phyloP scores from a whole-genome alignment of 2,113 vertebrate species.

The Ceyx cyanopectus region DNA sequence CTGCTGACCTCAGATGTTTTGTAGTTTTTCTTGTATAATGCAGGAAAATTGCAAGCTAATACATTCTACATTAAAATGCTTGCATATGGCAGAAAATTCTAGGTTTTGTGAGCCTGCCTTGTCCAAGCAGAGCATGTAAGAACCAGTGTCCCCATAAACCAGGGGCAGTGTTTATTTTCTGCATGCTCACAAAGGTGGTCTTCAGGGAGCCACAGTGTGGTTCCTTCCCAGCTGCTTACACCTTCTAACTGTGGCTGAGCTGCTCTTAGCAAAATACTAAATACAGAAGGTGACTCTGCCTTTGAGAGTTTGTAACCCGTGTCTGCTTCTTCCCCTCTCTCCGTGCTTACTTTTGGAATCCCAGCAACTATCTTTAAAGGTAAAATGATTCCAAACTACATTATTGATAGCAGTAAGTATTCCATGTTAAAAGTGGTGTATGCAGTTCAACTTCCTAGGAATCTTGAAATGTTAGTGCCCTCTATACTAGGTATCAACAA shows the following conservation, averaged over 20 bases:
- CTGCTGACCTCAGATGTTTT: constrained; percentile 2
- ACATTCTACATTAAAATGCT: neutral
- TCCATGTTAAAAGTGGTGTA: constrained; percentile 7
- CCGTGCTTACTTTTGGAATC: constrained; percentile 78
- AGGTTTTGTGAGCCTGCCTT: neutral
- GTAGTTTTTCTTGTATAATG: neutral
- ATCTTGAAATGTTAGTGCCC: neutral
- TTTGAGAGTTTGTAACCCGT: constrained; percentile 67
- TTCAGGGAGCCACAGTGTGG: neutral
- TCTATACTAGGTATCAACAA: neutral
- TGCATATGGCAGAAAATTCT: neutral
- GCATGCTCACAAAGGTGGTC: neutral
- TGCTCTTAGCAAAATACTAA: constrained; percentile 5
- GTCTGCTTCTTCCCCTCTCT: constrained; percentile 74
- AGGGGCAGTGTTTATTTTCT: neutral
- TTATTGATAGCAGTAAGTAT: constrained; percentile 92
- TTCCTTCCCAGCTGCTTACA: neutral
- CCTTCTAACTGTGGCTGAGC: neutral
- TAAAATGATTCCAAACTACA: constrained; percentile 88
- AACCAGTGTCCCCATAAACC: neutral
- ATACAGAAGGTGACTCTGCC: neutral
- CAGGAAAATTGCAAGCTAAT: neutral
- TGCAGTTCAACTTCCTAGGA: neutral
- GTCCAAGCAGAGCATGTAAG: neutral
- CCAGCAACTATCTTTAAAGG: constrained; percentile 92